Conservation (phyloP, 2,888 invertebrate genomes). For the Metalampra italica region DNA sequence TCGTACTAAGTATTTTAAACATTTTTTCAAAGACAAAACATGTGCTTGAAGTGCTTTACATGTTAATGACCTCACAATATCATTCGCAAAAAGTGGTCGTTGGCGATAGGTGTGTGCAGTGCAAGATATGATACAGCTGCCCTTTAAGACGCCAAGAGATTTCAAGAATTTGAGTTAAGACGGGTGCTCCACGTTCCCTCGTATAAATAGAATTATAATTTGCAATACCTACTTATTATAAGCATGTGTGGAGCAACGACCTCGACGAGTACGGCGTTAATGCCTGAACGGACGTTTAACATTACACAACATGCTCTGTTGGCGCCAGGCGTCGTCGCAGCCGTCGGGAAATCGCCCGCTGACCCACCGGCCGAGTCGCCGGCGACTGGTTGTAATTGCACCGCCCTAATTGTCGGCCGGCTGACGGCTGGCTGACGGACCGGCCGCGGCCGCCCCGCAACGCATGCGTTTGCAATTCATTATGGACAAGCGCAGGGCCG, state of each 20-base stretch:
- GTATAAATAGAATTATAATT: slow-evolving; percentile 32
- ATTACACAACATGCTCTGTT: slow-evolving; percentile 62
- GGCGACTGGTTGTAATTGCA: slow-evolving; percentile 64
- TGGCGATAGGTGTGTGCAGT: neutral
- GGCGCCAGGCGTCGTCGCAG: slow-evolving; percentile 63
- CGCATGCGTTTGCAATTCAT: slow-evolving; percentile 65
- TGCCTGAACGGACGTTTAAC: slow-evolving; percentile 55
- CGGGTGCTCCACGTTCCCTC: slow-evolving; percentile 13
- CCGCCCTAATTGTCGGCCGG: slow-evolving; percentile 66
- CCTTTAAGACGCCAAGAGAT: neutral
- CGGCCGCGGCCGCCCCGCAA: slow-evolving; percentile 20
- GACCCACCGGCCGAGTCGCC: slow-evolving; percentile 69
- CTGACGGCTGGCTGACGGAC: slow-evolving; percentile 51
- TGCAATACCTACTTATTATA: slow-evolving; percentile 23
- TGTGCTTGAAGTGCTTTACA: too few relatives aligned
- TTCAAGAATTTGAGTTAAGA: neutral
- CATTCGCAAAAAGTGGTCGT: neutral
- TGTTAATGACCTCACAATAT: too few relatives aligned
- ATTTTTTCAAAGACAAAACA: too few relatives aligned
- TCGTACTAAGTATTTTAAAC: too few relatives aligned
- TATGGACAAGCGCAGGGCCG: slow-evolving; percentile 39
- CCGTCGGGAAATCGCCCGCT: slow-evolving; percentile 68
- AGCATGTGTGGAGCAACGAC: slow-evolving; percentile 63
- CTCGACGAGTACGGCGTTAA: slow-evolving; percentile 49
- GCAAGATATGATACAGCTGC: neutral